Base-by-base conservation (phyloP, 2,113 vertebrate genomes). In the Drymodes brunneopygia region DNA sequence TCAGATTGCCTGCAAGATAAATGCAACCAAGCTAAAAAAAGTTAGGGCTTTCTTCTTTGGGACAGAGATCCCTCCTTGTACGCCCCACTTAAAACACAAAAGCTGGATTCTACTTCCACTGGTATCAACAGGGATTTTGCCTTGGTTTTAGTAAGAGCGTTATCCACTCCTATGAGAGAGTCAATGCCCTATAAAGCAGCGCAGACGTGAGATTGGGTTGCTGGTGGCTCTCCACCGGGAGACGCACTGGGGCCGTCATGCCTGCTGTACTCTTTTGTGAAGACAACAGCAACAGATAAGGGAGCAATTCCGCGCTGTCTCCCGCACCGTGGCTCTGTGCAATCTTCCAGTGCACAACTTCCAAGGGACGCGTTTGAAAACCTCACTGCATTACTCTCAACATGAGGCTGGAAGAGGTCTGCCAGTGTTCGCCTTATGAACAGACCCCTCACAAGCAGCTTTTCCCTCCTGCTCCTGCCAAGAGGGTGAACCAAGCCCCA, bases 251-350 rank as follows among this genome's bases (percentile, higher is more conserved):
- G 86, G 81, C 86, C 4, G 0, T 15, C 18, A 10, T 81, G 93
- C 81, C 61, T 80, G 62, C 75, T 0, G 0, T 44, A n/a, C 73
- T 86, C 44, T 84, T 83, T 56, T 92, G 57, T 74, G 48, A 62
- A 85, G 91, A 83, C 91, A 94, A 14, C 48, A 72, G 71, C 86
- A 91, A 86, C 65, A 89, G 91, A 86, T 69, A 89, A 86, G 56
- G 80, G 73, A 97, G 56, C 35, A 44, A 58, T 74, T 73, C 65
- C 0, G 0, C 0, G 0, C 47, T 0, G 0, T 36, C 81, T 87
- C 85, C 65, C 11, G 73, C 0, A 0, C 44, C 12, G 31, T 0
- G 5, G 80, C 61, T 78, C 42, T 1, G 0, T 78, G 45, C 48
- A 48, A 1, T 48, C 89, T 91, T 71, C 57, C 65, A 72, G n/a